phyloP scores from a whole-genome alignment of 2,888 invertebrate species.

The Orchesellides sinensis region DNA sequence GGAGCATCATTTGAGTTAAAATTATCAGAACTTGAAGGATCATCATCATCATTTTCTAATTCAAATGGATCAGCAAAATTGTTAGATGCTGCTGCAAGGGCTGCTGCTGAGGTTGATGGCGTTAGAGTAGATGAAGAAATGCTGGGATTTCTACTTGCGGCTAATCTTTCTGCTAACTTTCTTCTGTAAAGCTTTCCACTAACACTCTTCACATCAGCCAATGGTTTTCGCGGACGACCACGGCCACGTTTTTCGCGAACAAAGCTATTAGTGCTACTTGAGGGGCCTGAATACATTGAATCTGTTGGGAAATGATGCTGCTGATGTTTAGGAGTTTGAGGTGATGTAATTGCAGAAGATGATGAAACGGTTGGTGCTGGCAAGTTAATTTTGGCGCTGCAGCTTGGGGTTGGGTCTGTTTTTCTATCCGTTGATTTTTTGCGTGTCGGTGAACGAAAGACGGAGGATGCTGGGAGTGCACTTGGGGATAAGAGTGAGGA shows the following conservation, averaged over 20 bases:
- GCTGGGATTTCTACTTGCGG: not conserved
- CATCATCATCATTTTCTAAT: not conserved
- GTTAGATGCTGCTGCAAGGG: not conserved
- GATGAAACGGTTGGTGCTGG: not conserved
- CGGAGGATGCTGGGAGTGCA: constrained; percentile 34
- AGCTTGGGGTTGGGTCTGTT: not conserved
- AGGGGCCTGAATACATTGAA: not conserved
- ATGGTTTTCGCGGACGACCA: constrained; percentile 45
- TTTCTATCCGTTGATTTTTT: not conserved
- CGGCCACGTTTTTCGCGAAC: constrained; percentile 35
- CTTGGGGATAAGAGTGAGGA: constrained; percentile 40
- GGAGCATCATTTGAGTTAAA: not conserved
- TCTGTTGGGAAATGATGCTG: not conserved
- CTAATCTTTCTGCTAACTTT: constrained; percentile 27
- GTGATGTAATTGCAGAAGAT: not conserved
- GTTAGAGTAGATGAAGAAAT: not conserved
- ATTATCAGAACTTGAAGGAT: not conserved
- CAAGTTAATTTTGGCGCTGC: no score
- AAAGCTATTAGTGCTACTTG: not conserved
- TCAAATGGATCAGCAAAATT: not conserved
- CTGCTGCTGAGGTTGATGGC: not conserved
- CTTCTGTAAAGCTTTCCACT: constrained; percentile 40
- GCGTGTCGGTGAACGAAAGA: constrained; percentile 30
- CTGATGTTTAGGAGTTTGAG: not conserved
- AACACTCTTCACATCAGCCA: constrained; percentile 43